Evolutionary conservation across 2,797 vertebrate genomes (phyloP).

Genomic region (Erethizon dorsatum): DNA sequence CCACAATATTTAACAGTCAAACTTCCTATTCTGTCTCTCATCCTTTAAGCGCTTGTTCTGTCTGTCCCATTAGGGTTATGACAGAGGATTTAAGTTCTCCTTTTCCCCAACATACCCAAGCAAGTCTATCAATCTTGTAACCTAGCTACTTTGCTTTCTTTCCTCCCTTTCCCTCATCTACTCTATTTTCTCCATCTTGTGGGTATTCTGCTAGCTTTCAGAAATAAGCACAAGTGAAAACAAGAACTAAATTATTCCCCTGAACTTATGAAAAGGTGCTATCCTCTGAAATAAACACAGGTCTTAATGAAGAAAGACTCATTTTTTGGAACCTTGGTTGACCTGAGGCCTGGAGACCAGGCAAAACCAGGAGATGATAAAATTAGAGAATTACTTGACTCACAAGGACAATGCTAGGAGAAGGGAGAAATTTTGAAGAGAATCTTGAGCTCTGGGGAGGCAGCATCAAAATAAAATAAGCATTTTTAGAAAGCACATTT

Average conservation of each 20-base stretch:
- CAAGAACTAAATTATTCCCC: slow-evolving; percentile 29
- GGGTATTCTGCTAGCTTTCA: slow-evolving; percentile 50
- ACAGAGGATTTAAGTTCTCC: not conserved
- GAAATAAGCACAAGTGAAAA: slow-evolving; percentile 63
- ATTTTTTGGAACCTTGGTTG: not conserved
- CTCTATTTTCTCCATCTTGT: slow-evolving; percentile 53
- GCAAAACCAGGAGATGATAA: not conserved
- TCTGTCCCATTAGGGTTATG: not conserved
- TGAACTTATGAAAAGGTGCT: not conserved
- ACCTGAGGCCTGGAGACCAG: not conserved
- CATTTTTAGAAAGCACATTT: not conserved
- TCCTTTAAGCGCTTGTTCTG: not conserved
- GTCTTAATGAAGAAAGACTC: not conserved
- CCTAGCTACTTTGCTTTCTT: not conserved
- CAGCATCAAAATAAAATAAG: not conserved
- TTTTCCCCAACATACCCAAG: not conserved
- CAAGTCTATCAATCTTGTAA: not conserved
- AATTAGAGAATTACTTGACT: not conserved
- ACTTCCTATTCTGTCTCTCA: not conserved
- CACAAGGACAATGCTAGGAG: not conserved
- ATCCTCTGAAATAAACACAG: not conserved
- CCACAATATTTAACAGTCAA: not conserved
- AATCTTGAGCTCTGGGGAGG: not conserved
- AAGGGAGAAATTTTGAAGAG: slow-evolving; percentile 26
- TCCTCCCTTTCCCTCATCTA: not conserved